Conservation (phyloP, 1,140 invertebrate species). For the Pseudobourletiella spinata region DNA sequence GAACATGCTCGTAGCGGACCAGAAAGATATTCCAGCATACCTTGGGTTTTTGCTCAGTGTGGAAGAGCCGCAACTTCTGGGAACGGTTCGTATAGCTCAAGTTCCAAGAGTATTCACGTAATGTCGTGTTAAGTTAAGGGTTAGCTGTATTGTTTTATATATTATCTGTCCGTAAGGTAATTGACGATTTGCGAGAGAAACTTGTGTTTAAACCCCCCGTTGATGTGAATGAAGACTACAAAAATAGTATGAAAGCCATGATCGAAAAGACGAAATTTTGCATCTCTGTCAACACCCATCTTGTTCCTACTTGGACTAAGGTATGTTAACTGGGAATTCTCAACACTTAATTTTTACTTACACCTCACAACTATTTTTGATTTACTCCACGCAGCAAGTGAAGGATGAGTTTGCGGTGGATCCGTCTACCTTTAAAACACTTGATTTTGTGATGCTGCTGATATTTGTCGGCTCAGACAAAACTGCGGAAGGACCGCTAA, state of each 20-base stretch:
- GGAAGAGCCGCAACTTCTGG: slow-evolving; percentile 5
- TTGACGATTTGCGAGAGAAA: slow-evolving; percentile 23
- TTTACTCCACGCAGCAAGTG: too few relatives aligned
- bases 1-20: slow-evolving; percentile 19
- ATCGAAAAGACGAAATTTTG: slow-evolving; percentile 17
- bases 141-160: not conserved
- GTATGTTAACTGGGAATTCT: slow-evolving; percentile 8
- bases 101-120: not conserved
- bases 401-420: not conserved
- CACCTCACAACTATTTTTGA: too few relatives aligned
- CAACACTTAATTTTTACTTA: not conserved
- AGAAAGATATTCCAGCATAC: slow-evolving; percentile 24
- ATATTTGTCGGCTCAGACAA: not conserved
- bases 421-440: not conserved
- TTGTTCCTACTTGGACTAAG: slow-evolving; percentile 22
- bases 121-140: too few relatives aligned
- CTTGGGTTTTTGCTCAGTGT: slow-evolving; percentile 21
- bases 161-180: too few relatives aligned
- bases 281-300: slow-evolving; percentile 8
- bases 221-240: not conserved
- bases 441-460: not conserved
- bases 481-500: not conserved
- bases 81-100: not conserved
- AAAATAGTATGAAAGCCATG: not conserved
- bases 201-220: slow-evolving; percentile 4